Evolutionary conservation across 1,140 invertebrate genomes (phyloP).

Genomic region (Scaptomyza hsui): DNA sequence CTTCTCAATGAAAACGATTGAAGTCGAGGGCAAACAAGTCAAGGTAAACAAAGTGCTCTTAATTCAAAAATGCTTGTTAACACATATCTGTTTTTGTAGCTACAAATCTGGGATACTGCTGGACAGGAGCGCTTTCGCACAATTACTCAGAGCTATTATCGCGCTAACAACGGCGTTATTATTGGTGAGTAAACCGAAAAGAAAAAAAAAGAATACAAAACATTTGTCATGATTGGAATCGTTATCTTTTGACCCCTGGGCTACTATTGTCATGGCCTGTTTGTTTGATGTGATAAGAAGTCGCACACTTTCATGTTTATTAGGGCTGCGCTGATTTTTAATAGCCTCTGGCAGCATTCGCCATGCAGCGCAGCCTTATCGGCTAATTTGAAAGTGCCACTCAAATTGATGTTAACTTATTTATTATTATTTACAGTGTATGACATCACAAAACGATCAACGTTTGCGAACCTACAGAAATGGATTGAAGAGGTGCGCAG

Average conservation of each 20-base stretch:
- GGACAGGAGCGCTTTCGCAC: conserved; percentile 96
- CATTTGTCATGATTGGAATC: conserved; percentile 37
- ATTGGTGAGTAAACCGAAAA: conserved; percentile 88
- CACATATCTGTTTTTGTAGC: conserved; percentile 39
- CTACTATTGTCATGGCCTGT: conserved; percentile 24
- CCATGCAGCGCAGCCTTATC: conserved; percentile 36
- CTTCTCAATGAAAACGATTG: conserved; percentile 98
- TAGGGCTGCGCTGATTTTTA: conserved; percentile 55
- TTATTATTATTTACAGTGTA: conserved; percentile 88
- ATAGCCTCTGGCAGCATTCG: conserved; percentile 27
- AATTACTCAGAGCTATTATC: conserved; percentile 97
- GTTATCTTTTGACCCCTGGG: conserved; percentile 38
- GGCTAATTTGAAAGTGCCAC: conserved; percentile 10
- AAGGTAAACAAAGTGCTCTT: conserved; percentile 87
- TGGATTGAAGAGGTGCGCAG: conserved; percentile 97
- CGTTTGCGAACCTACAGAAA: conserved; percentile 94
- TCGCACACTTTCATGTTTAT: conserved; percentile 45
- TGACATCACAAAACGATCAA: conserved; percentile 95
- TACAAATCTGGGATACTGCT: conserved; percentile 97
- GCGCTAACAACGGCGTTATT: conserved; percentile 95
- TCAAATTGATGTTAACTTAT: conserved; percentile 9
- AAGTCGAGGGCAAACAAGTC: conserved; percentile 95
- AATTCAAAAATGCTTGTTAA: not conserved
- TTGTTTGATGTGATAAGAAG: conserved; percentile 44
- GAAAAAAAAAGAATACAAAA: conserved; percentile 30